Evolutionary conservation across 2,797 vertebrate genomes (phyloP).

Genomic region (Hemitrygon akajei): DNA sequence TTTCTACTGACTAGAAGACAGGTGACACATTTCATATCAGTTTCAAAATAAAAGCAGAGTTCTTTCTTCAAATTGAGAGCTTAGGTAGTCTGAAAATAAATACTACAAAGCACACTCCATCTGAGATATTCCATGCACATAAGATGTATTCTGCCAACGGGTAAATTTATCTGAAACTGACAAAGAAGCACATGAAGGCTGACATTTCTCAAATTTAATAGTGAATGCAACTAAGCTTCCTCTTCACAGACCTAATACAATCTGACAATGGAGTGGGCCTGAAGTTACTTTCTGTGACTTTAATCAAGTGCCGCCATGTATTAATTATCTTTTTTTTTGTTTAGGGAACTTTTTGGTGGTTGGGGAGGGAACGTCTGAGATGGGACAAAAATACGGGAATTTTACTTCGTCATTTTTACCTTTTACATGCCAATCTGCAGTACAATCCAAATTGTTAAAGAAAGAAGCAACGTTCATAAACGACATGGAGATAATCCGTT

Average conservation of each 20-base stretch:
- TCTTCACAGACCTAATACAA: conserved; percentile 52
- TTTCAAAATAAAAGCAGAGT: not conserved
- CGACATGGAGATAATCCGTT: conserved; percentile 48
- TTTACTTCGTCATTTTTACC: conserved; percentile 39
- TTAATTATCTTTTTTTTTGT: conserved; percentile 48
- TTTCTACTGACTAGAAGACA: not conserved
- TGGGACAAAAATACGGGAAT: conserved; percentile 40
- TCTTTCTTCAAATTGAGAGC: not conserved
- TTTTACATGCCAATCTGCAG: conserved; percentile 38
- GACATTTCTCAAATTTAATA: conserved; percentile 56
- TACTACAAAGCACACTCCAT: not conserved
- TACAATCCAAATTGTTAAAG: conserved; percentile 11
- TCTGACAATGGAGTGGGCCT: conserved; percentile 60
- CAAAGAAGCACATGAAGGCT: conserved; percentile 49
- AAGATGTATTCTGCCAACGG: conserved; percentile 52
- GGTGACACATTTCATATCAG: not conserved
- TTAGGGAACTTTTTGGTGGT: conserved; percentile 46
- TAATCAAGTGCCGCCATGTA: conserved; percentile 52
- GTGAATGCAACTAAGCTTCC: conserved; percentile 49
- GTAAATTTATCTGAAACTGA: conserved; percentile 49
- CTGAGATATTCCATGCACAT: conserved; percentile 47
- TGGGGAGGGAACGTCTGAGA: conserved; percentile 40
- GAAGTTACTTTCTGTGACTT: conserved; percentile 52
- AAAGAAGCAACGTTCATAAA: conserved; percentile 47
- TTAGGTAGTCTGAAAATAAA: not conserved